Evolutionary conservation across 2,113 vertebrate genomes (phyloP), one percentile per base, ranked within the genome.

Genomic region (Aegotheles bennettii): DNA sequence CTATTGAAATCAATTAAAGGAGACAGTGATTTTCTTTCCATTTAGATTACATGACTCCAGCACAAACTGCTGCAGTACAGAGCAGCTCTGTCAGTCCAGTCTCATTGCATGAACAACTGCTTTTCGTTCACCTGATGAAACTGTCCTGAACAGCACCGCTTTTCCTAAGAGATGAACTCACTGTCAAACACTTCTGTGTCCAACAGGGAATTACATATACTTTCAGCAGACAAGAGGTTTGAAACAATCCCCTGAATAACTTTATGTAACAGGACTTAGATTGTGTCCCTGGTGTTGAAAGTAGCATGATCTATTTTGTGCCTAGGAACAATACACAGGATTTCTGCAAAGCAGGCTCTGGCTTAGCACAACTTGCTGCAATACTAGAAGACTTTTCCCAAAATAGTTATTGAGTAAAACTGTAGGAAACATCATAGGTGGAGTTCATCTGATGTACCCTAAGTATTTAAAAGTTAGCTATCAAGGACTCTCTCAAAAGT

Each of bases 1-100:
- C 88, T 89, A 68, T 23, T 68, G 83, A 89, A 93, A 93, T 92
- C 90, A 92, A 71, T 96, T 94, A 95, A 90, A 84, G 60, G 69
- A 75, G 74, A 71, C 60, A 68, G 78, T 45, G 16, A 90, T 92
- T 96, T 95, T 90, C 68, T 54, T 95, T 84, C 80, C 60, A 42
- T 68, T 93, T 81, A 79, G 43, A 70, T 45, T 75, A 35, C 31
- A 60, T 11, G 64, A 56, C 13, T 69, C 31, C 50, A 81, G 85
- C 69, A 90, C 35, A 64, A 84, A 76, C 47, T 64, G 59, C 76
- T 81, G 71, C 88, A 71, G 76, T 60, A 63, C 63, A 33, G 73
- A 16, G 47, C 83, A 81, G 83, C 92, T 61, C 57, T 86, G 63
- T 42, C 87, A 93, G 79, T 73, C 26, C 6, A 2, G 13, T 29